Conservation (phyloP, 2,113 vertebrate species). For the Triplophysa rosa region DNA sequence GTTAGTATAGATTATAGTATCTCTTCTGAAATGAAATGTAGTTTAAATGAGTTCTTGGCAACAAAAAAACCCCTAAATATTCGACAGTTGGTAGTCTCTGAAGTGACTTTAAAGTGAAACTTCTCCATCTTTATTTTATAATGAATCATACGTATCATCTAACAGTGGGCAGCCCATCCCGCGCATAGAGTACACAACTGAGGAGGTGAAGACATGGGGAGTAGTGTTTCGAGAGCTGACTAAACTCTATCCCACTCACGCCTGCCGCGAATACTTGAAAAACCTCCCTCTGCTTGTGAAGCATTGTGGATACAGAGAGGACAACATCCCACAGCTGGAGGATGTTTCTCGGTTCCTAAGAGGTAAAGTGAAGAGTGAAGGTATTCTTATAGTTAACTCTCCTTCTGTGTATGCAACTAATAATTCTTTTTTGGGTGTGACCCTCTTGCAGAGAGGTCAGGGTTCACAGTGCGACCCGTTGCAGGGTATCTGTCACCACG, state of each 20-base stretch:
- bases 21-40: neutral
- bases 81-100: too few relatives aligned
- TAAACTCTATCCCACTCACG: constrained; percentile 94
- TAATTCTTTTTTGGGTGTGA: neutral
- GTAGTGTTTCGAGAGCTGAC: constrained; percentile 91
- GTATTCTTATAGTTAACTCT: neutral
- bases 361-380: constrained; percentile 72
- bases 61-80: too few relatives aligned
- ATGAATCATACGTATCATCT: neutral
- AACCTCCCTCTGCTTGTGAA: constrained; percentile 92
- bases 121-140: neutral
- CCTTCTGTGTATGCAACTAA: neutral
- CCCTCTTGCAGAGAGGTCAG: constrained; percentile 85
- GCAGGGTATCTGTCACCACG: constrained; percentile 95
- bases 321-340: constrained; percentile 95
- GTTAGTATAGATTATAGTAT: constrained; percentile 76
- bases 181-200: constrained; percentile 85
- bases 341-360: constrained; percentile 91
- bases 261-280: constrained; percentile 92
- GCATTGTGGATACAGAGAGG: constrained; percentile 90
- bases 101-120: too few relatives aligned
- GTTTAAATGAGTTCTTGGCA: too few relatives aligned
- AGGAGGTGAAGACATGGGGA: constrained; percentile 93
- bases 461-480: constrained; percentile 93
- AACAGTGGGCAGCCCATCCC: constrained; percentile 92